phyloP scores from a whole-genome alignment of 2,113 vertebrate species.

The Rhinolophus ferrumequinum region DNA sequence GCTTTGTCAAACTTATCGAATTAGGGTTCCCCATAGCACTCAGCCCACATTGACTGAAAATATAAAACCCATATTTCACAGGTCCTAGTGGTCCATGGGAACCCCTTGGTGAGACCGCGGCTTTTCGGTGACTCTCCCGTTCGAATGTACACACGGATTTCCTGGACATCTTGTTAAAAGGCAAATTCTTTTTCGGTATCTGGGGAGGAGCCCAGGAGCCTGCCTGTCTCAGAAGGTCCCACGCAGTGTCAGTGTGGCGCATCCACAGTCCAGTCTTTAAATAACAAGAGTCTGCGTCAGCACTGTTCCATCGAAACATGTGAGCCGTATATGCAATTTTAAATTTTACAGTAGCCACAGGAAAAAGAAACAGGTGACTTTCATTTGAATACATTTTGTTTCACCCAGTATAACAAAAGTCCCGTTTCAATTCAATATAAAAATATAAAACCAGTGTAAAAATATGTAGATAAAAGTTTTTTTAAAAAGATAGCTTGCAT shows the following conservation, averaged over 20 bases:
- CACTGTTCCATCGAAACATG: background rate
- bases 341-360: no score
- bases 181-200: background rate
- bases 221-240: background rate
- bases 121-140: background rate
- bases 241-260: background rate
- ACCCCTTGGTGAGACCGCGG: background rate
- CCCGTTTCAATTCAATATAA: background rate
- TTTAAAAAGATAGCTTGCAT: no score
- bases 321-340: background rate
- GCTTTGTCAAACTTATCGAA: background rate
- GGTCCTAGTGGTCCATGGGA: background rate
- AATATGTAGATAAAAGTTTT: background rate
- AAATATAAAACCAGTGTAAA: background rate
- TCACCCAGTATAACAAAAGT: background rate
- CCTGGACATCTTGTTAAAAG: background rate
- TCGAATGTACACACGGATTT: background rate
- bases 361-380: background rate
- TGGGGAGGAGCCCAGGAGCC: background rate
- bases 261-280: fast-evolving
- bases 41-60: background rate
- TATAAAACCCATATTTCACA: no score
- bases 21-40: background rate
- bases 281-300: background rate
- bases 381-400: background rate